Base-by-base conservation (phyloP, 2,888 invertebrate species). In the Encarsia formosa region DNA sequence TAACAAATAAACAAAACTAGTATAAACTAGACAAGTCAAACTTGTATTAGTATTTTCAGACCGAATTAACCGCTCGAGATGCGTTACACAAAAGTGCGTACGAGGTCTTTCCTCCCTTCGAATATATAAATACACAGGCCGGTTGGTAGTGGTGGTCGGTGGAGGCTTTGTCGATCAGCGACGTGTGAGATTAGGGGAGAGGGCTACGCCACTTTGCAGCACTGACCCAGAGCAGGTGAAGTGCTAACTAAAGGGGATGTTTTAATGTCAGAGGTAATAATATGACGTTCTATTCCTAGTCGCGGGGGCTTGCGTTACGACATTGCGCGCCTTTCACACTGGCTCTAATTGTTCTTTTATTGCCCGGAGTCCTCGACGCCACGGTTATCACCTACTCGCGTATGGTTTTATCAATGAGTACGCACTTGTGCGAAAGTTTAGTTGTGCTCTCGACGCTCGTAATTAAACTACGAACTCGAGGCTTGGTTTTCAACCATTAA, bases 181-280 rank as follows among this genome's bases (percentile, higher is more conserved):
- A 63, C 66, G 70, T 71, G 70, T 70, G 64, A 70, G 67, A 68
- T 65, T 59, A n/a, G n/a, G n/a, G n/a, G n/a, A n/a, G n/a, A n/a
- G n/a, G n/a, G n/a, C n/a, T n/a, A 15, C 24, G 18, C 9, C 24
- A 9, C 24, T 40, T 19, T 18, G 60, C 46, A 49, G 53, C 57
- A 54, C 50, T 52, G 56, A 54, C 46, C 45, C 45, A n/a, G 18
- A 9, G 19, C 34, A 22, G 22, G 68, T 69, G 66, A 69, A 69
- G 67, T 68, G 61, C 63, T 64, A 63, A 65, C 66, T 69, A 70
- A 70, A 70, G 69, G 68, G 66, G 67, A 69, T 69, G 64, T 61
- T 64, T 68, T 68, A 66, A 65, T 66, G 64, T 65, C 63, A 61
- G 56, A 63, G 63, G 63, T 65, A 65, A 65, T 65, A 65, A 65